phyloP scores from a whole-genome alignment of 2,888 invertebrate genomes.

The Exocentrus adspersus region DNA sequence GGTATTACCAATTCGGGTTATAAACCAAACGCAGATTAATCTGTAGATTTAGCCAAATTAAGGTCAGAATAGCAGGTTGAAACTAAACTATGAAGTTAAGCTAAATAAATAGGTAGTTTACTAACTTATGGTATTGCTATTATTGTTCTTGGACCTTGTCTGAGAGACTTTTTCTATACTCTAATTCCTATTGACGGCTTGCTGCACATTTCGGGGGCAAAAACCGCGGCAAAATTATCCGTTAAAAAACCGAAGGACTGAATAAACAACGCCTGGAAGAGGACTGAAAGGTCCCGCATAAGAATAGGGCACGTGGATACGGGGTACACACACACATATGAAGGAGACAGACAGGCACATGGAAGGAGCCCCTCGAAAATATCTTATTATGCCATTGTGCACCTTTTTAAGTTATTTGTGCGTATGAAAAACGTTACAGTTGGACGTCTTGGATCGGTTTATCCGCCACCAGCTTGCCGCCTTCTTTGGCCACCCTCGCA shows the following conservation, averaged over 20 bases:
- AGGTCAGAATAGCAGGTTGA: too few relatives aligned
- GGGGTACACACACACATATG: slow-evolving; percentile 38
- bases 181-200: too few relatives aligned
- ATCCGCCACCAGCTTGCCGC: slow-evolving; percentile 9
- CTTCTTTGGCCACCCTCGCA: slow-evolving; percentile 22
- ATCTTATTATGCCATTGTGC: slow-evolving; percentile 60
- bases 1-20: too few relatives aligned
- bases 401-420: slow-evolving; percentile 56
- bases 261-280: slow-evolving; percentile 50
- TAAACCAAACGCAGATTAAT: too few relatives aligned
- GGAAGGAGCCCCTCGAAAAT: slow-evolving; percentile 50
- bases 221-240: slow-evolving; percentile 53
- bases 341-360: slow-evolving; percentile 33
- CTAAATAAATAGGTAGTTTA: too few relatives aligned
- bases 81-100: too few relatives aligned
- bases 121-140: too few relatives aligned
- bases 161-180: too few relatives aligned
- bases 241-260: slow-evolving; percentile 54
- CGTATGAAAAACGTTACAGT: slow-evolving; percentile 55
- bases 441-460: slow-evolving; percentile 27
- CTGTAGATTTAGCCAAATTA: too few relatives aligned
- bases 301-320: slow-evolving; percentile 62
- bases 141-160: too few relatives aligned
- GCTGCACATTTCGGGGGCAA: not conserved
- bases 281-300: slow-evolving; percentile 59